phyloP scores from a whole-genome alignment of 1,140 invertebrate species.

The Pachypsylla venusta region DNA sequence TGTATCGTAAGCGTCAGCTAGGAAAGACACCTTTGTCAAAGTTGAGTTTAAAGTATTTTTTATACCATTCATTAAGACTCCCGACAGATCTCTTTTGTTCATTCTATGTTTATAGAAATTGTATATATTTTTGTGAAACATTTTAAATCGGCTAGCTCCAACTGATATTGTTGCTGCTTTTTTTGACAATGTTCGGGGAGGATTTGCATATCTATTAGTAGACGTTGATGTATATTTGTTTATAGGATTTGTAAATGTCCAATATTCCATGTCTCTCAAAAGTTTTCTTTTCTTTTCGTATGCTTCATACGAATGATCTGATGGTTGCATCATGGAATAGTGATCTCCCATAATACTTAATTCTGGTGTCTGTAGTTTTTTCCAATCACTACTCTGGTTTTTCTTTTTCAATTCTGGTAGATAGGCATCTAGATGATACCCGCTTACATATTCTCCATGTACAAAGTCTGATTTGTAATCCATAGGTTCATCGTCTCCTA shows the following conservation, averaged over 20 bases:
- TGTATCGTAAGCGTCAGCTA: neutral
- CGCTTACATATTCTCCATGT: neutral
- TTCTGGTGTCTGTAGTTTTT: neutral
- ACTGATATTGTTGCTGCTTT: neutral
- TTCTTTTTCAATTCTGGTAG: neutral
- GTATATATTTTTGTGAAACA: neutral
- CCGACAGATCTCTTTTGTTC: constrained; percentile 8
- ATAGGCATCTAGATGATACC: neutral
- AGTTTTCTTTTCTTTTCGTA: neutral
- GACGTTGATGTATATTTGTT: neutral
- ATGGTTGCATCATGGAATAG: no score
- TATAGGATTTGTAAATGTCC: neutral
- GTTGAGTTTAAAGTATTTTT: no score
- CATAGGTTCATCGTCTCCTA: neutral
- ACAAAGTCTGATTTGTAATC: neutral
- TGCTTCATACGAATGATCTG: neutral
- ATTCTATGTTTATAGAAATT: neutral
- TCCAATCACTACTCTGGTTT: neutral
- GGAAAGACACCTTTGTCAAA: no score
- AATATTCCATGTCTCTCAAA: neutral
- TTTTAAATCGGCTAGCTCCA: constrained; percentile 2
- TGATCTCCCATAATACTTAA: neutral
- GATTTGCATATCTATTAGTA: neutral
- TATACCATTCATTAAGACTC: no score
- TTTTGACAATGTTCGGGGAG: neutral